Percentiles rank a stretch among this genome's conserved stretches.
Conservation (phyloP, 2,113 vertebrate genomes). For the Prochilodus magdalenae region DNA sequence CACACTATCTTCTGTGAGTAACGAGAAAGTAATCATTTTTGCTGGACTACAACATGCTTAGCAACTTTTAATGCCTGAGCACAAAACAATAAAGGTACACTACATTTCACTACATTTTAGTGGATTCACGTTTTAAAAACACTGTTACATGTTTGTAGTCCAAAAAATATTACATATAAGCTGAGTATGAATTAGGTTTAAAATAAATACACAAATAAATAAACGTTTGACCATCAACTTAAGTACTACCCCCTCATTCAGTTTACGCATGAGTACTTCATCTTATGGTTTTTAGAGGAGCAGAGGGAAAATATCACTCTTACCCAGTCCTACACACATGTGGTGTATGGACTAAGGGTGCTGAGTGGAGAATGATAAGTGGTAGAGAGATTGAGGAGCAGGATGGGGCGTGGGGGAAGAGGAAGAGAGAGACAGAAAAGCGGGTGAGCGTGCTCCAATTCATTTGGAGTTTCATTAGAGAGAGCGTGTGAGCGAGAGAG, state of each 20-base stretch:
- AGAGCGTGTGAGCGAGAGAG: constrained; percentile 38
- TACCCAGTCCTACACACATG: constrained; percentile 34
- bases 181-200: not conserved
- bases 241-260: not conserved
- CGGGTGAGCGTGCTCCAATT: constrained; percentile 69
- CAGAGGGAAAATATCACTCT: constrained; percentile 4
- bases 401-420: constrained; percentile 7
- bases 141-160: too few species aligned
- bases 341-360: constrained; percentile 41
- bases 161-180: too few species aligned
- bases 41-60: not conserved
- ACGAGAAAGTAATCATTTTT: too few species aligned
- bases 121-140: not conserved
- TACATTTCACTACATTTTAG: not conserved
- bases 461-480: constrained; percentile 59
- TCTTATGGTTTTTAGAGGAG: not conserved
- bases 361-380: constrained; percentile 45
- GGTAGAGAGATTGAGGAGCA: constrained; percentile 33
- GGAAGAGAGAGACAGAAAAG: not conserved
- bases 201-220: not conserved
- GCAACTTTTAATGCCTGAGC: too few species aligned
- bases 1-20: too few species aligned
- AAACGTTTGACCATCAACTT: not conserved
- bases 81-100: not conserved
- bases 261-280: constrained; percentile 3